Evolutionary conservation across 1,140 invertebrate species (phyloP).

Genomic region (Geopemphigus sp.): DNA sequence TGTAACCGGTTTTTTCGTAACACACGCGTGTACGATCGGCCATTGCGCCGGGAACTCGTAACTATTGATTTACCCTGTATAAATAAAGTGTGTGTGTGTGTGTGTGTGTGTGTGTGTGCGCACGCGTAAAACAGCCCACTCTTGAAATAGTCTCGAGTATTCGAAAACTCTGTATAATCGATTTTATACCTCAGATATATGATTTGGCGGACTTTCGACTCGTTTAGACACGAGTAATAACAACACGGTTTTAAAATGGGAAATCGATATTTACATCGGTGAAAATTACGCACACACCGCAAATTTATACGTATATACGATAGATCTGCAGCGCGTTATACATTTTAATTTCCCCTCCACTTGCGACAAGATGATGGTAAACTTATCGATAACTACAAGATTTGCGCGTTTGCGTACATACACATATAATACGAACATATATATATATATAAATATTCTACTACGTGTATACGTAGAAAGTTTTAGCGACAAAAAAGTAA

Average conservation of each 20-base stretch:
- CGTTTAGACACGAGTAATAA: neutral
- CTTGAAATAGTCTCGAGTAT: neutral
- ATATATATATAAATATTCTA: too few relatives aligned
- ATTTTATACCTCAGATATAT: neutral
- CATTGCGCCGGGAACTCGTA: too few relatives aligned
- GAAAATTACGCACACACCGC: neutral
- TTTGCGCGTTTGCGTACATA: too few relatives aligned
- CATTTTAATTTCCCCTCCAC: too few relatives aligned
- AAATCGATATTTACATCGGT: neutral
- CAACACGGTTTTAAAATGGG: neutral
- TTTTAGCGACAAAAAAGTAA: constrained; percentile 47
- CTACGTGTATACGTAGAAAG: constrained; percentile 16
- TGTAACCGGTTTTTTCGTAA: too few relatives aligned
- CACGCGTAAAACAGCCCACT: too few relatives aligned
- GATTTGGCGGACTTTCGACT: constrained; percentile 8
- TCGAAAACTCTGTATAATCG: constrained; percentile 14
- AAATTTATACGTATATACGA: neutral
- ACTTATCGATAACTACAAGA: neutral
- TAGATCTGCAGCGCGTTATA: too few relatives aligned
- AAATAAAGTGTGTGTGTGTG: too few relatives aligned
- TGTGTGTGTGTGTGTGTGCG: too few relatives aligned
- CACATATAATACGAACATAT: too few relatives aligned
- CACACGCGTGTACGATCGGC: too few relatives aligned
- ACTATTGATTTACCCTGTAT: too few relatives aligned
- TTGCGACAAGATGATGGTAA: neutral